These are phyloP conservation scores for Mesaphorura yosii DNA, from an alignment of 1,140 invertebrate species.

Conservation along the genomic window DNA sequence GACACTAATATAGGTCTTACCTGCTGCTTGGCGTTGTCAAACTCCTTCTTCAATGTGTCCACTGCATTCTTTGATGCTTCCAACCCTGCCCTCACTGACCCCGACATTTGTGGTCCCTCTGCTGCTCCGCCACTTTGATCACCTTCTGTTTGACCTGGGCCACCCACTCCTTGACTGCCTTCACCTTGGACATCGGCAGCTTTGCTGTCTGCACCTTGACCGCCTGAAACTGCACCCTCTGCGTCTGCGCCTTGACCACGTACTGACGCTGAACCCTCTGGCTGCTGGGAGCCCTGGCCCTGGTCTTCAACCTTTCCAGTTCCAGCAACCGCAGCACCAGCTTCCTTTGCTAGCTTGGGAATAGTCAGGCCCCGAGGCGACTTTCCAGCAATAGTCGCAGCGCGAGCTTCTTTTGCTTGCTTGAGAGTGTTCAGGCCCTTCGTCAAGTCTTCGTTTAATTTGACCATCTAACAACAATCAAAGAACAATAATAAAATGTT, in stretches of 20 bases:
- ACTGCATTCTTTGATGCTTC: too few species aligned
- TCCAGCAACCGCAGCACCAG: too few species aligned
- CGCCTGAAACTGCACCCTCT: neutral
- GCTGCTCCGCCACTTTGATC: neutral
- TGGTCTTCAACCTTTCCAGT: too few species aligned
- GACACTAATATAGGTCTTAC: too few species aligned
- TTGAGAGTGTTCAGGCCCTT: constrained; percentile 31
- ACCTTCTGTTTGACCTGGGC: neutral
- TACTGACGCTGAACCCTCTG: neutral
- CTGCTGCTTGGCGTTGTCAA: neutral
- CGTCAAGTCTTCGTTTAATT: constrained; percentile 40
- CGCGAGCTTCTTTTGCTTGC: neutral
- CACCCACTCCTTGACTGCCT: neutral
- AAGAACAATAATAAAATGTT: neutral
- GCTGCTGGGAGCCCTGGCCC: neutral
- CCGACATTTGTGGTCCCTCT: too few species aligned
- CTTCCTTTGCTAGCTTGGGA: too few species aligned
- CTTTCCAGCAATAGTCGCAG: too few species aligned
- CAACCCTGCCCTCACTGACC: too few species aligned
- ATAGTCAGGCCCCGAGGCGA: too few species aligned
- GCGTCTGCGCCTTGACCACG: too few species aligned
- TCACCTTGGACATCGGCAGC: neutral
- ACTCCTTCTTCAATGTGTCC: neutral
- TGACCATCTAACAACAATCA: constrained; percentile 33
- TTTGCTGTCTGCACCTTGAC: neutral